Base-by-base conservation (phyloP, 2,797 vertebrate genomes). In the Apogon hyalosoma region DNA sequence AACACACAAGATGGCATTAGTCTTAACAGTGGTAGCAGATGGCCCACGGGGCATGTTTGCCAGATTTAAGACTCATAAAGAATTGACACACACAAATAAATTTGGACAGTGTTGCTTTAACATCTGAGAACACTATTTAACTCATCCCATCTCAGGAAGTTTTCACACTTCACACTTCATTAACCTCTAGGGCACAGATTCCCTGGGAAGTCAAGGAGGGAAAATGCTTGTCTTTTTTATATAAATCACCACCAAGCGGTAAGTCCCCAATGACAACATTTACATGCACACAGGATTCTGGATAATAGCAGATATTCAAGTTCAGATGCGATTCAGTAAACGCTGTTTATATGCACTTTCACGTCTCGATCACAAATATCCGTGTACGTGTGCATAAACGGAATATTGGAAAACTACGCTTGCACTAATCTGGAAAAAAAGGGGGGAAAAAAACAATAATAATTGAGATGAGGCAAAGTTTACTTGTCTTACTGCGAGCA, bases 101-200 rank as follows among this genome's bases (percentile, higher is more conserved):
- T 93, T 88, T 93, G 84, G 91, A 92, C 92, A 93, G 90, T 90
- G 88, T 90, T 84, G 89, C 90, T 83, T 89, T 84, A 94, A 96
- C 96, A 96, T 98, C 95, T 96, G 95, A 95, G 95, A 96, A 95
- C 92, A 89, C 95, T 95, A 93, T 95, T 95, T 96, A 94, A 93
- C 93, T 93, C 92, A 91, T 93, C 93, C 89, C 86, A 82, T 92
- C 94, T 95, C 95, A 88, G 95, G 95, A 98, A 96, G 95, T 96
- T 96, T 97, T 96, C 96, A 97, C 96, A 97, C 96, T 96, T 96
- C 96, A 97, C 94, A 95, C 96, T 95, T 96, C 96, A 98, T 98
- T 98, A 98, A 96, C 92, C 92, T 92, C 87, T 82, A 56, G 94
- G 94, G 92, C 94, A 92, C 93, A 86, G 93, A 94, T 94, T 96